Base-by-base conservation (phyloP, 2,888 invertebrate genomes). In the Lasioglossum marginatum region DNA sequence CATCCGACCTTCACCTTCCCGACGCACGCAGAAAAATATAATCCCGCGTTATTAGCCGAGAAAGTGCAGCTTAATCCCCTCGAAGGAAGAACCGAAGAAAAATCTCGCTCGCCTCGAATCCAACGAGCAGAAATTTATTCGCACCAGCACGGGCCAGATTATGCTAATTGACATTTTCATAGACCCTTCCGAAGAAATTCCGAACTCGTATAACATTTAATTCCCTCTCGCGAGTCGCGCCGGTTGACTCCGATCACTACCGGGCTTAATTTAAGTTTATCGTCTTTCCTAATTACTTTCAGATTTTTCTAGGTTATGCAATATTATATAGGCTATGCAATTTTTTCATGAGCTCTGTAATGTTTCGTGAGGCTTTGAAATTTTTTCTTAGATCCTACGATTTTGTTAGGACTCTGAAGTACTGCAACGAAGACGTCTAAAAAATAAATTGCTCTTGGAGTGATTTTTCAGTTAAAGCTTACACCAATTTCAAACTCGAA, bases 1-100 rank as follows among this genome's bases (percentile, higher is more conserved):
- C 90, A 89, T 88, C 75, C 70, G 75, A 82, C 88, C 89, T 89
- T 84, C 82, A 71, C 82, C 85, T 75, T 84, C 70, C 14, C 48
- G n/a, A 14, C n/a, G 37, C 37, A 37, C 45, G 76, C 57, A 66
- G 14, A 66, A 34, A 83, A 75, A 74, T 77, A 74, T 43, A 70
- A 85, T 71, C 71, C 63, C 31, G 27, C 31, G 60, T 71, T 77
- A 57, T 79, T 82, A 66, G 31, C 45, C 6, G 57, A 19, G 52
- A 71, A 82, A 78, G 40, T 70, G 57, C 10, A 23, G 31, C 52
- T 40, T 16, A 66, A 66, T 66, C 66, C 34, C n/a, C 12, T 8
- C 66, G 66, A 34, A 66, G 19, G 66, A 37, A 19, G 66, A 63
- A 31, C 63, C 31, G 63, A 57, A 57, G 57, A 57, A 57, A 57